Evolutionary conservation across 2,888 invertebrate genomes (phyloP).

Genomic region (Patella depressa): DNA sequence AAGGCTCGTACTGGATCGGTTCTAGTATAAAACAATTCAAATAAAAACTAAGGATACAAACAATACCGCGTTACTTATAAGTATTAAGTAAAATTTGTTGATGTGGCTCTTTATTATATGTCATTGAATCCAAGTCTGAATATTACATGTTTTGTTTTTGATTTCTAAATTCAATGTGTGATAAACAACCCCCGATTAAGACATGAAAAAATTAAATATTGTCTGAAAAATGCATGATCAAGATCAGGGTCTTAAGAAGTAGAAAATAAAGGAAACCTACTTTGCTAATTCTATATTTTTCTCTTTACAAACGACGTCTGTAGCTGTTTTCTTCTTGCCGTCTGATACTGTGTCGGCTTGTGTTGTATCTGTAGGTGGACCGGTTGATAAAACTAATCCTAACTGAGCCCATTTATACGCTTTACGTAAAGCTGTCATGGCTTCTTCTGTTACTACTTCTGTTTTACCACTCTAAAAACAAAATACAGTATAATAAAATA

Average conservation of each 20-base stretch:
- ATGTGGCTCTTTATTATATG: too few relatives aligned
- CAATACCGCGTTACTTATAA: too few relatives aligned
- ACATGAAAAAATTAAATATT: background rate
- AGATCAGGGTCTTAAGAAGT: background rate
- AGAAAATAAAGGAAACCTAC: slow-evolving; percentile 37
- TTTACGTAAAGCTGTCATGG: slow-evolving; percentile 63
- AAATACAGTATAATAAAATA: too few relatives aligned
- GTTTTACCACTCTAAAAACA: slow-evolving; percentile 61
- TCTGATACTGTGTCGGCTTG: slow-evolving; percentile 44
- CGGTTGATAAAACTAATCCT: slow-evolving; percentile 69
- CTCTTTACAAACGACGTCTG: slow-evolving; percentile 68
- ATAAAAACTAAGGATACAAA: too few relatives aligned
- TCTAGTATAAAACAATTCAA: slow-evolving; percentile 35
- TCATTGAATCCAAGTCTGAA: too few relatives aligned
- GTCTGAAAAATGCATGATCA: too few relatives aligned
- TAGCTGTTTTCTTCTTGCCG: slow-evolving; percentile 61
- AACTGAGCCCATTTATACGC: slow-evolving; percentile 71
- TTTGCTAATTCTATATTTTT: slow-evolving; percentile 69
- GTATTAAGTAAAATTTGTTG: too few relatives aligned
- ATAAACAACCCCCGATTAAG: background rate
- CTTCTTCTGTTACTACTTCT: slow-evolving; percentile 69
- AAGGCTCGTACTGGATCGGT: slow-evolving; percentile 70
- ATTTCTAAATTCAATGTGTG: too few relatives aligned
- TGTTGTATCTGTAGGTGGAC: slow-evolving; percentile 61
- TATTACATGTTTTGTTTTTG: too few relatives aligned